A percentile compares a stretch with the other conserved stretches of the same genome.
Conservation (phyloP, 2,797 vertebrate genomes). For the Pipistrellus nathusii region DNA sequence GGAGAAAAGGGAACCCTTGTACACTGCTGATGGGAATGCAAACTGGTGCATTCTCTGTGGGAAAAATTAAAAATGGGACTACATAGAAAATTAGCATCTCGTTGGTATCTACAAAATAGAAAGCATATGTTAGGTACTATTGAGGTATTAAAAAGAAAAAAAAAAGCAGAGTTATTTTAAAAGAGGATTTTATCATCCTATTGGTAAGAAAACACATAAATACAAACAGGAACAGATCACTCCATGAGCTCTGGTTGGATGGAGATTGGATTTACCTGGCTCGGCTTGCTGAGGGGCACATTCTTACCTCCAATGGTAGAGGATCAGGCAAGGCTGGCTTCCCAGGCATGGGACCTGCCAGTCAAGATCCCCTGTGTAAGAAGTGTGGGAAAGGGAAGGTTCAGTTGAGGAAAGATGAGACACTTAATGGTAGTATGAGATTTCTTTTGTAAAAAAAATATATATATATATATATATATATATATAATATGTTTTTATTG, state of each 20-base stretch:
- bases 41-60: too few species aligned
- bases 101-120: background rate
- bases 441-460: background rate
- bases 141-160: constrained; percentile 33
- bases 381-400: background rate
- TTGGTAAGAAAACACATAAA: background rate
- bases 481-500: too few species aligned
- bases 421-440: background rate
- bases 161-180: background rate
- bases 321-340: background rate
- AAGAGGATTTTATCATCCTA: constrained; percentile 20
- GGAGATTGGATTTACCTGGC: background rate
- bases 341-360: rapidly evolving
- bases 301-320: background rate
- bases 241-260: background rate
- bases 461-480: too few species aligned
- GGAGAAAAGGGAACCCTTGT: too few species aligned
- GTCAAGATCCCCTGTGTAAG: background rate
- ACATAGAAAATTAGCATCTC: background rate
- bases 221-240: background rate
- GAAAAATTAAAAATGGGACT: too few species aligned
- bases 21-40: too few species aligned
- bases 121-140: background rate
- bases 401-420: background rate
- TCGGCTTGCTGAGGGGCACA: background rate